Percentiles rank a stretch among this genome's conserved stretches.
These are phyloP conservation scores for Prochilodus magdalenae DNA, from an alignment of 2,113 vertebrate genomes.

Conservation along the genomic window DNA sequence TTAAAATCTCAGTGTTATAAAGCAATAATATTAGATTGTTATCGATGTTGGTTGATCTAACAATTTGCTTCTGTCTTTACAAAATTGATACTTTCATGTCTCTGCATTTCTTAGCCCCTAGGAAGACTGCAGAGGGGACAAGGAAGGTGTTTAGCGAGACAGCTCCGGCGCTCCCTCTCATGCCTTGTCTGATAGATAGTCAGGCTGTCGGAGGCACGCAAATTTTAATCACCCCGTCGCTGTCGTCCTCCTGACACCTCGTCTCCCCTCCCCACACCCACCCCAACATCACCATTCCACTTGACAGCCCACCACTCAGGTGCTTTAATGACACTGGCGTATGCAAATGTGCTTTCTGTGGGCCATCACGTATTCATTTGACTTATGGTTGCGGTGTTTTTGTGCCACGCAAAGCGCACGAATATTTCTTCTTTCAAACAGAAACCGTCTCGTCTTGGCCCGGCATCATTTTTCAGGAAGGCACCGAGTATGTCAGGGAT, in stretches of 20 bases:
- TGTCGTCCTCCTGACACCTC: not conserved
- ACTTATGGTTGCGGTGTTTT: not conserved
- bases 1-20: too few relatives aligned
- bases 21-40: too few relatives aligned
- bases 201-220: conserved; percentile 39
- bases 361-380: conserved; percentile 35
- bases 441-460: conserved; percentile 29
- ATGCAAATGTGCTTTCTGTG: conserved; percentile 36
- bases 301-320: not conserved
- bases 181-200: conserved; percentile 50
- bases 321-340: conserved; percentile 27
- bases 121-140: not conserved
- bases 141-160: conserved; percentile 9
- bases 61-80: too few relatives aligned
- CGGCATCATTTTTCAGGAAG: conserved; percentile 58
- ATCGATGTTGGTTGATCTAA: too few relatives aligned
- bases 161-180: not conserved
- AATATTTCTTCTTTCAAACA: not conserved
- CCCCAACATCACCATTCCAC: conserved; percentile 3
- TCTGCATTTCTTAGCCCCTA: not conserved
- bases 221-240: conserved; percentile 49
- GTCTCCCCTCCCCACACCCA: not conserved
- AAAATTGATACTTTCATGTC: not conserved
- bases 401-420: not conserved
- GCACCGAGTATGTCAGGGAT: conserved; percentile 31